A percentile compares a stretch with the other conserved stretches of the same genome.
Evolutionary conservation across 2,888 invertebrate genomes (phyloP).

Genomic region (Adelphocoris suturalis): DNA sequence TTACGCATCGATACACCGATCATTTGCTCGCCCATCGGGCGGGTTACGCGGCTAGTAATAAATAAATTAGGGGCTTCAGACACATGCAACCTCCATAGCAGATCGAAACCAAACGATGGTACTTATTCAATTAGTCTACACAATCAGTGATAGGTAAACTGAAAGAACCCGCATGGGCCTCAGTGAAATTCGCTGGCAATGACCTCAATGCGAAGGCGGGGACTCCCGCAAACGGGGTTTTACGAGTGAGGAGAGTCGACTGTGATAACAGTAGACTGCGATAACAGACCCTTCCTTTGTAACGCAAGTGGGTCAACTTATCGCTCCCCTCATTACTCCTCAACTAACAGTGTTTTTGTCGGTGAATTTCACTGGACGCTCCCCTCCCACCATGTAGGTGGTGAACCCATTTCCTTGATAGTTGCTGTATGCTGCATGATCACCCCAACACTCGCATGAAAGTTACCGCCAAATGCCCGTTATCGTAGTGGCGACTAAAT

Average conservation of each 20-base stretch:
- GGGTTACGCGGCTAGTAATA: too few species aligned
- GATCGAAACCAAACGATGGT: too few species aligned
- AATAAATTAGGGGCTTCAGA: too few species aligned
- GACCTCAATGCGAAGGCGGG: slow-evolving; percentile 18
- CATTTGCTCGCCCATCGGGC: too few species aligned
- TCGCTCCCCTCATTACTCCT: slow-evolving; percentile 19
- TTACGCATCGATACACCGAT: too few species aligned
- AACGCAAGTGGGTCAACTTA: slow-evolving; percentile 39
- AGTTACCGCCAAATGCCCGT: too few species aligned
- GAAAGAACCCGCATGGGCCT: background rate
- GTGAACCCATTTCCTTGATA: too few species aligned
- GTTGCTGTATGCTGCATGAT: too few species aligned
- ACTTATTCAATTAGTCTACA: too few species aligned
- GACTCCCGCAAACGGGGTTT: background rate
- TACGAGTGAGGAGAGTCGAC: slow-evolving; percentile 15
- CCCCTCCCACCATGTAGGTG: background rate
- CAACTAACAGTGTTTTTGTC: slow-evolving; percentile 6
- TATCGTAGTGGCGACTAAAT: too few species aligned
- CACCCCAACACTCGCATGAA: too few species aligned
- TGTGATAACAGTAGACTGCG: slow-evolving; percentile 29
- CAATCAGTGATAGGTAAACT: background rate
- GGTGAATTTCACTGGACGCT: background rate
- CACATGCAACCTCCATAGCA: too few species aligned
- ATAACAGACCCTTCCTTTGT: slow-evolving; percentile 52
- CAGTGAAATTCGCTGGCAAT: background rate